Base-by-base conservation (phyloP, 2,888 invertebrate genomes). In the Epinotia ramella region DNA sequence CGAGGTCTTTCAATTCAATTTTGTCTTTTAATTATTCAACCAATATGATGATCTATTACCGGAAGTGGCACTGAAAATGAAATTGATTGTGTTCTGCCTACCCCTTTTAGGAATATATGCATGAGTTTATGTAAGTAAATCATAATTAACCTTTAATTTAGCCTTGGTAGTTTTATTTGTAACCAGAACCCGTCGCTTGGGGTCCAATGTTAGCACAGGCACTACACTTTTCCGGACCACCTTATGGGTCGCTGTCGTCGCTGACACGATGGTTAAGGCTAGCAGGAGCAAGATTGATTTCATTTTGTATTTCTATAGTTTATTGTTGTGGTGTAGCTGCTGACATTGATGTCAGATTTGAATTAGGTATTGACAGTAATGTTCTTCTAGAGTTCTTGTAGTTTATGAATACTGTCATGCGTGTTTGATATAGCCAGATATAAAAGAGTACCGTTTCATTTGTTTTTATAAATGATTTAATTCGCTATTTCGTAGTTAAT, bases 141-240 rank as follows among this genome's bases (percentile, higher is more conserved):
- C 1, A 40, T 40, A 68, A 68, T 63, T 62, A 28, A 74, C 74
- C 46, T 76, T 69, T 16, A 28, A n/a, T 16, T 77, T 46, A 53
- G 49, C 44, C n/a, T 53, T 73, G 2, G 59, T 77, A 9, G 56
- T 67, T 2, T 78, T 78, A 1, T 79, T 76, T 60, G 79, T 81
- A 18, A 76, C 77, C 3, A 66, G 16, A 44, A 69, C 64, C 46
- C 81, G 79, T 13, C 74, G 59, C 12, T 79, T 80, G 0, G 82
- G 77, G 28, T 87, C 82, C 75, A 89, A 75, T 0, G 82, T 79
- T 1, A 90, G 69, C 0, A 89, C 80, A 0, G 91, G 91, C 1
- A 91, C 84, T 69, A 83, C 71, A 71, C 84, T 86, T 44, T 84
- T 82, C 1, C 81, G 78, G 7, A 46, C 49, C 0, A 77, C 79